Percentiles rank a stretch among this genome's conserved stretches.
These are phyloP conservation scores for Frankliniella intonsa DNA, from an alignment of 2,888 invertebrate genomes.

Conservation along the genomic window DNA sequence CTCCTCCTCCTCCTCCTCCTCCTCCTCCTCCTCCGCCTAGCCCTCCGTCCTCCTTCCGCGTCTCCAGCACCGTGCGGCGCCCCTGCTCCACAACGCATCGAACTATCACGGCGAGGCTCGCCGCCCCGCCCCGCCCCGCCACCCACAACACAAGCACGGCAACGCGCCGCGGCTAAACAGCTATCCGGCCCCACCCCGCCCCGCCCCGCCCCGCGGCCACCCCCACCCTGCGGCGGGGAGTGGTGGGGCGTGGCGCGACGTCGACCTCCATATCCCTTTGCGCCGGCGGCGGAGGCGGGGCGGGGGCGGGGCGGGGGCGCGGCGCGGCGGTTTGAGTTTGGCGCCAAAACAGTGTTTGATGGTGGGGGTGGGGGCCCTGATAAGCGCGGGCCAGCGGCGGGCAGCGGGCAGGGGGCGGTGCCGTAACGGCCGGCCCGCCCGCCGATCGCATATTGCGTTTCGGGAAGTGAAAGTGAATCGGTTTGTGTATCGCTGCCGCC, in stretches of 20 bases:
- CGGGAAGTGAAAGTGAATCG: no score
- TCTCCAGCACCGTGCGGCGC: not conserved
- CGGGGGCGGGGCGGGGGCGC: no score
- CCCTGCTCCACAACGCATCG: not conserved
- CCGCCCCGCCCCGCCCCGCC: not conserved
- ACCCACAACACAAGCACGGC: not conserved
- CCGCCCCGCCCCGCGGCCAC: not conserved
- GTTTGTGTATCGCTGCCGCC: not conserved
- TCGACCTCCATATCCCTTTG: not conserved
- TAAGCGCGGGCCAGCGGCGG: no score
- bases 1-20: not conserved
- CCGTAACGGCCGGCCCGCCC: not conserved
- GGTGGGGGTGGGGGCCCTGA: no score
- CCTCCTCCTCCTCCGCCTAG: not conserved
- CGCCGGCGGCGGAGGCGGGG: no score
- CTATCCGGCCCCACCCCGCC: not conserved
- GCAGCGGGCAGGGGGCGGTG: not conserved
- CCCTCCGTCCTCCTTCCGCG: not conserved
- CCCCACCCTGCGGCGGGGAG: not conserved
- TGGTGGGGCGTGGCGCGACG: not conserved
- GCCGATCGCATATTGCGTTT: not conserved
- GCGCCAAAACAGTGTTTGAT: no score
- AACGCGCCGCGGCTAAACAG: not conserved
- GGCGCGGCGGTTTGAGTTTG: no score
- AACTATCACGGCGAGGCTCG: not conserved